Evolutionary conservation across 2,113 vertebrate genomes (phyloP), one percentile per base, ranked within the genome.

Genomic region (Oncorhynchus clarkii): DNA sequence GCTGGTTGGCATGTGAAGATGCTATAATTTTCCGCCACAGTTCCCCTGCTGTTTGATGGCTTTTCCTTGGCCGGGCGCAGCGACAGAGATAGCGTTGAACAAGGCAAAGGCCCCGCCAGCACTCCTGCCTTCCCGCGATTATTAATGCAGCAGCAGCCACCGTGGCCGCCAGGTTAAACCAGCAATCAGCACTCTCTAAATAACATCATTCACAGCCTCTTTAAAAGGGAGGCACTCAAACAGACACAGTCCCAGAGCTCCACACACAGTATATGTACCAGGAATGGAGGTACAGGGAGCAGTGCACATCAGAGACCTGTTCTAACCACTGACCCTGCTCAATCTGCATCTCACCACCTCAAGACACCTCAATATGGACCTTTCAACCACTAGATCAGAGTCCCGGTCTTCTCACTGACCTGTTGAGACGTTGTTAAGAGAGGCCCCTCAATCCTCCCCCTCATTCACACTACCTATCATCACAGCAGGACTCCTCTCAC

Each of bases 101-200:
- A 90, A 89, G 87, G 88, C 88, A 82, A n/a, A 82, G 82, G 80
- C 89, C 85, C 80, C 81, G 73, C 86, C 83, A 87, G 87, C 87
- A 86, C 86, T 86, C 82, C 85, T 88, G 86, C 82, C 88, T 90
- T 82, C 27, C 67, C 27, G 39, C 77, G 87, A 91, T 90, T 91
- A 91, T 90, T 92, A 91, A 91, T 91, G 91, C 88, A 89, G 86
- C 87, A 84, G 89, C 88, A 90, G 88, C 80, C 85, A 85, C 80
- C 83, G 88, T 90, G 89, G 91, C 89, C 86, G 83, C 85, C 89
- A 90, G 92, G 90, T 92, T 92, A 91, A 91, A 90, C 86, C 85
- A 86, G 88, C 85, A 91, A 91, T 93, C 89, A 91, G 88, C 75
- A 29, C 82, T 72, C 86, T 85, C 86, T 85, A 92, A 91, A 91